Evolutionary conservation across 2,888 invertebrate genomes (phyloP).

Genomic region (Lumbricus terrestris): DNA sequence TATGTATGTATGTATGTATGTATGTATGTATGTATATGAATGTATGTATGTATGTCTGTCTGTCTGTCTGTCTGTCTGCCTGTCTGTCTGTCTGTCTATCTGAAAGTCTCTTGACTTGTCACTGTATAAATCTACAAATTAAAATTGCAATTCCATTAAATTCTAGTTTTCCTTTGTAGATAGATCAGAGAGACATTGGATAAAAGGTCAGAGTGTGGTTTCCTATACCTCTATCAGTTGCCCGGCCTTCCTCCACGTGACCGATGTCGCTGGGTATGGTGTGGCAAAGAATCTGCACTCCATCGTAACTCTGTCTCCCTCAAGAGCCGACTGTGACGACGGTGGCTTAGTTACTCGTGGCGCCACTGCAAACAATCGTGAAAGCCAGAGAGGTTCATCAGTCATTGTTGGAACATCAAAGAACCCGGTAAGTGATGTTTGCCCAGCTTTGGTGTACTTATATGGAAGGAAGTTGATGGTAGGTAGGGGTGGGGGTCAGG

Average conservation of each 20-base stretch:
- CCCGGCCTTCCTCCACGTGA: conserved; percentile 20
- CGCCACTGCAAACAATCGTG: conserved; percentile 5
- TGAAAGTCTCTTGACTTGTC: too few relatives aligned
- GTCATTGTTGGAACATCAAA: background rate
- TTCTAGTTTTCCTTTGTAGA: background rate
- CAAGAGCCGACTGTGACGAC: conserved; percentile 6
- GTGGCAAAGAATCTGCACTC: conserved; percentile 13
- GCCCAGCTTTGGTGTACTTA: too few relatives aligned
- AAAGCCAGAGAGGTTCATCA: background rate
- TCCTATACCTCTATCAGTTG: background rate
- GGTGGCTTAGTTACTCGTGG: conserved; percentile 14
- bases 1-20: too few relatives aligned
- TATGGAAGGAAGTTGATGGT: too few relatives aligned
- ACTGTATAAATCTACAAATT: too few relatives aligned
- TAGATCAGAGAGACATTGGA: background rate
- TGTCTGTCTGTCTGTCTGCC: too few relatives aligned
- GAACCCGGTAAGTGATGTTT: too few relatives aligned
- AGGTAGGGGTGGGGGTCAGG: too few relatives aligned
- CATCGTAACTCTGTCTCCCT: conserved; percentile 9
- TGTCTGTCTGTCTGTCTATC: background rate
- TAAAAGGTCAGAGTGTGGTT: background rate
- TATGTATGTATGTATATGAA: too few relatives aligned
- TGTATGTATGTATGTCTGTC: too few relatives aligned
- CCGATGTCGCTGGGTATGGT: background rate
- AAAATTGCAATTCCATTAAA: background rate